Evolutionary conservation across 2,888 invertebrate genomes (phyloP).

Genomic region (Boloria euphrosyne): DNA sequence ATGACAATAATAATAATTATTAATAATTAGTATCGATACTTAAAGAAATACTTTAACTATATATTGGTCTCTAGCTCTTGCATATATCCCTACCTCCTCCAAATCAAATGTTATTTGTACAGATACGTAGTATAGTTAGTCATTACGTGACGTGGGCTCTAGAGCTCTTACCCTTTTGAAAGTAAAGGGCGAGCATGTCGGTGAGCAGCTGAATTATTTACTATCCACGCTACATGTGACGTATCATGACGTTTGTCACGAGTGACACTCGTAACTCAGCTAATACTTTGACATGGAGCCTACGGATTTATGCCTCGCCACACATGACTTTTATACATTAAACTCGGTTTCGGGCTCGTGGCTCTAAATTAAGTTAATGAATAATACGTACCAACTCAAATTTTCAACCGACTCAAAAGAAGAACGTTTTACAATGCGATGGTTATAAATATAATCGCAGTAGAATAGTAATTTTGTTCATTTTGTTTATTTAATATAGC

Average conservation of each 20-base stretch:
- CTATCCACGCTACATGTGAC: constrained; percentile 50
- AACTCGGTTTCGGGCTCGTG: constrained; percentile 5
- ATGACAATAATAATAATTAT: too few species aligned
- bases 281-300: constrained; percentile 23
- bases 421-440: too few species aligned
- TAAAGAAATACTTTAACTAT: too few species aligned
- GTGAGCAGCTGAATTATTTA: constrained; percentile 68
- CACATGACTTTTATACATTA: constrained; percentile 17
- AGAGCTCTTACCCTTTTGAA: constrained; percentile 62
- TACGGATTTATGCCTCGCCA: constrained; percentile 22
- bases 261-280: constrained; percentile 32
- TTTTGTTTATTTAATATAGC: too few species aligned
- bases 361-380: neutral
- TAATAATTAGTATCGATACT: too few species aligned
- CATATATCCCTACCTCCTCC: neutral
- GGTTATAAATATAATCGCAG: too few species aligned
- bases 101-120: constrained; percentile 15
- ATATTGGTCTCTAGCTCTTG: too few species aligned
- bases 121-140: constrained; percentile 42
- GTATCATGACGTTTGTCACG: constrained; percentile 55
- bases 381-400: too few species aligned
- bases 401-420: too few species aligned
- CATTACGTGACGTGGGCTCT: constrained; percentile 48
- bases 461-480: too few species aligned
- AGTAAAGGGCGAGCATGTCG: constrained; percentile 59